phyloP scores from a whole-genome alignment of 2,113 vertebrate species.

The Psephotus haematonotus region DNA sequence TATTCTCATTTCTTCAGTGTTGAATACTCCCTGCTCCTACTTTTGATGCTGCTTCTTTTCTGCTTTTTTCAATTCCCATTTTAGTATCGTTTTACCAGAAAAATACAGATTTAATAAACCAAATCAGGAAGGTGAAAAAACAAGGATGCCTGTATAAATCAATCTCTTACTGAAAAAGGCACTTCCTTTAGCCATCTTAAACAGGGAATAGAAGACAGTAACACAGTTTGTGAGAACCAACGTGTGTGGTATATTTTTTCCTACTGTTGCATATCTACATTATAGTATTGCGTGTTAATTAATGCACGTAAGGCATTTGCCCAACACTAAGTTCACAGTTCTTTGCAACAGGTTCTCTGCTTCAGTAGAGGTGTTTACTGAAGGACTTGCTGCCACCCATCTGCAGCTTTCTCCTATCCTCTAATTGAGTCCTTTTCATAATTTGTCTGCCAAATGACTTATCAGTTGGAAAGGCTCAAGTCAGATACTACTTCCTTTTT shows the following conservation, averaged over 20 bases:
- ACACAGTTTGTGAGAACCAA: constrained; percentile 32
- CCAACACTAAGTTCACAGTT: constrained; percentile 39
- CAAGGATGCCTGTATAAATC: not conserved
- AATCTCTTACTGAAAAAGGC: not conserved
- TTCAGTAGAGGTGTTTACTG: constrained; percentile 52
- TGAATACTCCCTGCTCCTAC: not conserved
- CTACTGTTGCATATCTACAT: not conserved
- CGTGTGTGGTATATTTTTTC: constrained; percentile 40
- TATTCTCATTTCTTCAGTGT: not conserved
- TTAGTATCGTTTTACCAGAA: not conserved
- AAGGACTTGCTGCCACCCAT: constrained; percentile 66
- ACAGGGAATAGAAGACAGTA: not conserved
- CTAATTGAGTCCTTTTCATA: constrained; percentile 54
- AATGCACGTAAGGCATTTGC: constrained; percentile 37
- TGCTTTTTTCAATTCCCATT: not conserved
- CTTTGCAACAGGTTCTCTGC: constrained; percentile 57
- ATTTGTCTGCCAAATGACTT: constrained; percentile 59
- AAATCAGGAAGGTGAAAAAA: not conserved
- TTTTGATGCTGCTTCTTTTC: not conserved
- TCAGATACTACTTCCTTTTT: constrained; percentile 46
- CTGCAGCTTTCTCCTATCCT: constrained; percentile 62
- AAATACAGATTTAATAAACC: not conserved
- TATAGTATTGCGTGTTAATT: constrained; percentile 41
- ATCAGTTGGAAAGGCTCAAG: constrained; percentile 38
- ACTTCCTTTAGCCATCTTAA: not conserved